Percentiles rank a stretch among this genome's conserved stretches.
phyloP scores from a whole-genome alignment of 2,888 invertebrate genomes.

The Dione vanillae region DNA sequence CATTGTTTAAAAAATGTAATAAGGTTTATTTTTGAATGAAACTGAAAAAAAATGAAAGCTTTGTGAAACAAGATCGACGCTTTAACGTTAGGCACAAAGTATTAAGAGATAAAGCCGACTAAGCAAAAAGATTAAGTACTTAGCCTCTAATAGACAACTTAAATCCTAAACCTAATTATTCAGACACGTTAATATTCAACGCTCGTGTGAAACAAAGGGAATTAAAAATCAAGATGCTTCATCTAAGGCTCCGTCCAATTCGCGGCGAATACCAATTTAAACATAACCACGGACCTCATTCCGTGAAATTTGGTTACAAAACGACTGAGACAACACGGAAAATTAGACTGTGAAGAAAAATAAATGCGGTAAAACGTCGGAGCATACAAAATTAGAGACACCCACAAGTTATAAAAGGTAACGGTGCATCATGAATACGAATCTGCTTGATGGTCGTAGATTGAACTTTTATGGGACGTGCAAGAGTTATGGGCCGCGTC shows the following conservation, averaged over 20 bases:
- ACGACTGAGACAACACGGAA: conserved; percentile 80
- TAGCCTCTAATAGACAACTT: conserved; percentile 21
- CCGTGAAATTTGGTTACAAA: conserved; percentile 80
- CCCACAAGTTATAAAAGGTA: conserved; percentile 43
- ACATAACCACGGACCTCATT: conserved; percentile 78
- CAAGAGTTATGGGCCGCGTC: conserved; percentile 32
- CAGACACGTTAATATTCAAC: conserved; percentile 62
- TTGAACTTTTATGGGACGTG: conserved; percentile 45
- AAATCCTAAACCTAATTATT: conserved; percentile 50
- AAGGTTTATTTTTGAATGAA: background rate
- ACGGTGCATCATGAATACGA: conserved; percentile 41
- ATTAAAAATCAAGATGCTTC: conserved; percentile 72
- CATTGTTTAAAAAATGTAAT: background rate
- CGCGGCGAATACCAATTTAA: conserved; percentile 81
- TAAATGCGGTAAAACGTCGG: conserved; percentile 78
- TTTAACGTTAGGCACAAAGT: background rate
- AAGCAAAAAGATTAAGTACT: conserved; percentile 28
- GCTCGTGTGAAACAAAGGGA: conserved; percentile 60
- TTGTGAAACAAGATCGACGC: too few relatives aligned
- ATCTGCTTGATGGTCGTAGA: conserved; percentile 41
- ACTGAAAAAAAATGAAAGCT: background rate
- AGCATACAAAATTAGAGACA: conserved; percentile 78
- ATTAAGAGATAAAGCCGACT: conserved; percentile 12
- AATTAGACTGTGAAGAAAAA: conserved; percentile 83
- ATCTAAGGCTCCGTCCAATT: conserved; percentile 59